These are phyloP conservation scores for Thalassophryne amazonica DNA, from an alignment of 2,797 vertebrate species.

Conservation along the genomic window DNA sequence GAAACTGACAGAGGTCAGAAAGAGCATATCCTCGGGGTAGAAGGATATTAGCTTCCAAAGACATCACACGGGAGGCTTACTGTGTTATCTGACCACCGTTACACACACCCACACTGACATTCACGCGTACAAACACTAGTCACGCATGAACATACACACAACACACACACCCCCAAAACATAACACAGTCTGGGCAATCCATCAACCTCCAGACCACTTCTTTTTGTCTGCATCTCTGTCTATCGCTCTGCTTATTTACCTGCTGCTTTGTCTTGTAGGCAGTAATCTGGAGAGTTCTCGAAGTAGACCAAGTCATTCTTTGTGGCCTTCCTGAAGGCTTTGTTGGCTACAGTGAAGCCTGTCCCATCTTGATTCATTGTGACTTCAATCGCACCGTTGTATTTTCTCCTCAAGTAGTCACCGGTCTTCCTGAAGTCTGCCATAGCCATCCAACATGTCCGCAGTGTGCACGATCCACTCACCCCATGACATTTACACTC, in stretches of 20 bases:
- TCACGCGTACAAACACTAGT: slow-evolving; percentile 55
- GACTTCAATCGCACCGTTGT: slow-evolving; percentile 96
- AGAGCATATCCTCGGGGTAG: slow-evolving; percentile 57
- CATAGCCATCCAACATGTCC: slow-evolving; percentile 98
- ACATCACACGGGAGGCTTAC: slow-evolving; percentile 63
- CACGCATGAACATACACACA: slow-evolving; percentile 65
- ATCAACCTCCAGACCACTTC: slow-evolving; percentile 55
- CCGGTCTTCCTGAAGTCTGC: slow-evolving; percentile 96
- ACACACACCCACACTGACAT: slow-evolving; percentile 43
- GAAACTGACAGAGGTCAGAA: slow-evolving; percentile 67
- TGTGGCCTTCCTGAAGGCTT: slow-evolving; percentile 81
- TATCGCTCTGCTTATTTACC: slow-evolving; percentile 73
- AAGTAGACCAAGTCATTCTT: slow-evolving; percentile 98
- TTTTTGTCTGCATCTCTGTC: neutral
- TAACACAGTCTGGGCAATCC: slow-evolving; percentile 59
- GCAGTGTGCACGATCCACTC: slow-evolving; percentile 94
- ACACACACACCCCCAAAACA: slow-evolving; percentile 54
- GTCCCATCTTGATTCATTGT: slow-evolving; percentile 96
- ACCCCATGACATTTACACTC: slow-evolving; percentile 98
- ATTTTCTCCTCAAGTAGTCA: slow-evolving; percentile 92
- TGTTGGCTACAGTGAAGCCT: slow-evolving; percentile 92
- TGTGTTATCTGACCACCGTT: slow-evolving; percentile 61
- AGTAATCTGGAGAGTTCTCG: slow-evolving; percentile 98
- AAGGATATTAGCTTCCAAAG: slow-evolving; percentile 70
- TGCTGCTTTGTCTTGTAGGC: slow-evolving; percentile 94